Percentiles rank a stretch among this genome's conserved stretches.
phyloP scores from a whole-genome alignment of 2,113 vertebrate species.

The Petromus typicus region DNA sequence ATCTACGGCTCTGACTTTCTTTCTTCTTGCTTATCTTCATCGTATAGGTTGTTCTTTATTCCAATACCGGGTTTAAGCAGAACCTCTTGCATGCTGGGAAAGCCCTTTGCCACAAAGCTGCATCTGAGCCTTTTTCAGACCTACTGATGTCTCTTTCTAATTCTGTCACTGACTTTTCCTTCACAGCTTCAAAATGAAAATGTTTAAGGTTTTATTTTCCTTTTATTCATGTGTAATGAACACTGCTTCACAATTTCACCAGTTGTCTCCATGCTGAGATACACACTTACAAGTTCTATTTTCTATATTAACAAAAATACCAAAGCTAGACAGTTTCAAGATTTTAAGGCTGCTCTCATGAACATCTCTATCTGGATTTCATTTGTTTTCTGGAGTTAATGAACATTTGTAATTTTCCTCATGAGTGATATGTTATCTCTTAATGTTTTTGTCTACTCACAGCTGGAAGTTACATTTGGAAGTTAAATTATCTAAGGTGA shows the following conservation, averaged over 20 bases:
- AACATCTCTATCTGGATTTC: not conserved
- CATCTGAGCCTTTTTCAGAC: not conserved
- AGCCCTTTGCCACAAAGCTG: not conserved
- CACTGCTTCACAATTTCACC: not conserved
- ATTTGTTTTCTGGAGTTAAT: not conserved
- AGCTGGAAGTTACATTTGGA: not conserved
- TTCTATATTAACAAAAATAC: not conserved
- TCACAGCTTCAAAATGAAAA: not conserved
- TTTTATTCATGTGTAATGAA: not conserved
- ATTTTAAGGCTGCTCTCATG: not conserved
- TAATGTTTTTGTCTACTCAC: not conserved
- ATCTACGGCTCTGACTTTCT: not conserved
- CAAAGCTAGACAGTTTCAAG: not conserved
- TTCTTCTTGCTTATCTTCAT: not conserved
- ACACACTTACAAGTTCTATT: not conserved
- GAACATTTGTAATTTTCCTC: not conserved
- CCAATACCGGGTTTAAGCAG: too few relatives aligned
- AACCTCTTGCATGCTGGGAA: not conserved
- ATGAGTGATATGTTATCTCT: not conserved
- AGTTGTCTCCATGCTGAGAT: not conserved
- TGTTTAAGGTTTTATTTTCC: not conserved
- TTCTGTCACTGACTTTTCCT: not conserved
- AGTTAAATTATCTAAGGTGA: not conserved
- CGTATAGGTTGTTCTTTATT: not conserved
- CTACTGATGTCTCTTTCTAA: not conserved